Percentiles rank a stretch among this genome's conserved stretches.
Evolutionary conservation across 2,797 vertebrate genomes (phyloP).

Genomic region (Pteropus rufus): DNA sequence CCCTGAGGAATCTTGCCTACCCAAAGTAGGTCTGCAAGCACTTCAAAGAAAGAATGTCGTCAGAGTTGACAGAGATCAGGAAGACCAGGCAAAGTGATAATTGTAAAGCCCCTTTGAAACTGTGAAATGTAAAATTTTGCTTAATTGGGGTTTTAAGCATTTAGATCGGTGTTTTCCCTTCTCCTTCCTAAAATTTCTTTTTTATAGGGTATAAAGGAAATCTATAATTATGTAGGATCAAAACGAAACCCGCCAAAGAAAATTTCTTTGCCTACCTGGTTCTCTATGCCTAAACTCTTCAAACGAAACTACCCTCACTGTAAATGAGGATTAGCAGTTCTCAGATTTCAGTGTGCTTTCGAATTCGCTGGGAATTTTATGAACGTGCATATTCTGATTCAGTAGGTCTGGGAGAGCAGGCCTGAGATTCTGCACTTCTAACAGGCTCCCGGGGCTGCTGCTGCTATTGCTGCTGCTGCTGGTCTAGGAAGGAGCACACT

Average conservation of each 20-base stretch:
- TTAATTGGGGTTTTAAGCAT: slow-evolving; percentile 52
- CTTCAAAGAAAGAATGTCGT: slow-evolving; percentile 66
- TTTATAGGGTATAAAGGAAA: slow-evolving; percentile 36
- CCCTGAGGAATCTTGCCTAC: slow-evolving; percentile 61
- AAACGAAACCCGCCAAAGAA: slow-evolving; percentile 45
- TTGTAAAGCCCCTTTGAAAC: slow-evolving; percentile 56
- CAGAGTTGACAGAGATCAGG: slow-evolving; percentile 71
- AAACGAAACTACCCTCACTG: slow-evolving; percentile 10
- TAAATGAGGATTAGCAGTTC: background rate
- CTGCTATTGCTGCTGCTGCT: background rate
- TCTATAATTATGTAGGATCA: slow-evolving; percentile 35
- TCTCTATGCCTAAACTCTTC: slow-evolving; percentile 31
- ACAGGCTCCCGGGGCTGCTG: background rate
- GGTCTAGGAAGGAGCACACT: background rate
- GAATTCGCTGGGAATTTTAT: background rate
- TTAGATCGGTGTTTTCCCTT: background rate
- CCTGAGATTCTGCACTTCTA: background rate
- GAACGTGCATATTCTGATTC: background rate
- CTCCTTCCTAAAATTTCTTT: slow-evolving; percentile 35
- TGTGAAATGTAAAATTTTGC: slow-evolving; percentile 36
- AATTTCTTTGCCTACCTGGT: background rate
- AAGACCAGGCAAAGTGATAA: slow-evolving; percentile 69
- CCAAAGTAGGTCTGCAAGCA: slow-evolving; percentile 68
- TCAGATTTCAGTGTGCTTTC: background rate
- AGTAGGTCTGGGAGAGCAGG: background rate